Percentiles rank a stretch among this genome's conserved stretches.
phyloP scores from a whole-genome alignment of 2,888 invertebrate genomes.

The Thecocarcelia acutangulata region DNA sequence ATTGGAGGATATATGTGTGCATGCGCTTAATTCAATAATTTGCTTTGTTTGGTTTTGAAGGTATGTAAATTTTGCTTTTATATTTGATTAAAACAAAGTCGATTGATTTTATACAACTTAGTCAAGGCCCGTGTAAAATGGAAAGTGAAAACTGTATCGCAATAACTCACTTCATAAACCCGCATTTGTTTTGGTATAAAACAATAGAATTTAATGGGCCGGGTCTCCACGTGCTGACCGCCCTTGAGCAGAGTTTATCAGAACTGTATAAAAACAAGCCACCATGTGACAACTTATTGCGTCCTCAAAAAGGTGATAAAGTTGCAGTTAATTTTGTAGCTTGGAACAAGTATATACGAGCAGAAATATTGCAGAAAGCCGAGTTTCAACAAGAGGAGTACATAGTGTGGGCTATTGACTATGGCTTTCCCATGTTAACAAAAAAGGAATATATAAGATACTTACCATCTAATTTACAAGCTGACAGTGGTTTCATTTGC shows the following conservation, averaged over 20 bases:
- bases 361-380: slow-evolving; percentile 69
- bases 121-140: slow-evolving; percentile 35
- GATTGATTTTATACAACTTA: not conserved
- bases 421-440: slow-evolving; percentile 74
- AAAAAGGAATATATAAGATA: slow-evolving; percentile 68
- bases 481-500: slow-evolving; percentile 63
- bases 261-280: slow-evolving; percentile 69
- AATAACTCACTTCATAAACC: slow-evolving; percentile 74
- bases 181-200: slow-evolving; percentile 74
- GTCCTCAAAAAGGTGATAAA: slow-evolving; percentile 70
- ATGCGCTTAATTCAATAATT: too few relatives aligned
- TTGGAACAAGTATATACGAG: slow-evolving; percentile 73
- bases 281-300: slow-evolving; percentile 43
- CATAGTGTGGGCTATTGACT: slow-evolving; percentile 73
- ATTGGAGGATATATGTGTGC: not conserved
- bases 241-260: slow-evolving; percentile 69
- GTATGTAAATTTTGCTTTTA: not conserved
- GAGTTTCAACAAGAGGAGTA: slow-evolving; percentile 70
- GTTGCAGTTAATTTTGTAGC: slow-evolving; percentile 71
- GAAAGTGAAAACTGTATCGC: slow-evolving; percentile 69
- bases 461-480: slow-evolving; percentile 56
- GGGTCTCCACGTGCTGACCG: slow-evolving; percentile 60
- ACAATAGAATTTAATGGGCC: slow-evolving; percentile 70
- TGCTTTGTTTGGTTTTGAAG: not conserved
- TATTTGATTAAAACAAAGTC: not conserved